These are phyloP conservation scores for Cydia amplana DNA, from an alignment of 1,140 invertebrate species.

Conservation along the genomic window DNA sequence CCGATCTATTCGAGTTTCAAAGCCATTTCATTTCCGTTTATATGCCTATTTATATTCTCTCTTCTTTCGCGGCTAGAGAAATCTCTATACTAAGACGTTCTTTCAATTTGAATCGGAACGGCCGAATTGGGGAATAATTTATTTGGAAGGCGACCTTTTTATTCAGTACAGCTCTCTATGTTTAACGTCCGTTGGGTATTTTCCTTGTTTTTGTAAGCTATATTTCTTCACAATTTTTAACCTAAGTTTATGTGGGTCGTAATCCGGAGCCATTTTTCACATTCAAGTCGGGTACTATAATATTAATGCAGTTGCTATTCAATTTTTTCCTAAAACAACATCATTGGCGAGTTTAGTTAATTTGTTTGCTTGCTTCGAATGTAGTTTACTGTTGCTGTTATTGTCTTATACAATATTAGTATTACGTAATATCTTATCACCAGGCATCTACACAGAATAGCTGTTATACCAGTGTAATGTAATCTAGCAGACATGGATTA, in stretches of 20 bases:
- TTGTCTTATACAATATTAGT: not conserved
- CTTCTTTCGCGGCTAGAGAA: conserved; percentile 64
- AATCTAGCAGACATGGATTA: conserved; percentile 38
- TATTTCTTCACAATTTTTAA: conserved; percentile 41
- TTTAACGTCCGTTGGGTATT: conserved; percentile 49
- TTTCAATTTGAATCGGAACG: conserved; percentile 75
- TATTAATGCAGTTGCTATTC: conserved; percentile 27
- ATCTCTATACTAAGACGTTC: conserved; percentile 68
- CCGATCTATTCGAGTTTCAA: conserved; percentile 61
- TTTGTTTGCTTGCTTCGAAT: not conserved
- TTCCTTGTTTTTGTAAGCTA: conserved; percentile 45
- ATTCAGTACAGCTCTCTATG: conserved; percentile 52
- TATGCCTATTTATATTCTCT: conserved; percentile 74
- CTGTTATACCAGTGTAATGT: conserved; percentile 37
- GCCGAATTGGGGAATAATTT: conserved; percentile 70
- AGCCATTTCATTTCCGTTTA: conserved; percentile 73
- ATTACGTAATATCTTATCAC: not conserved
- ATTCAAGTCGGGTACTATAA: conserved; percentile 24
- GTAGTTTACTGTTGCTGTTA: not conserved
- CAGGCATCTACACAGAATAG: not conserved
- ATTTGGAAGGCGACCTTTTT: conserved; percentile 63
- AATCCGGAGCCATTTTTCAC: conserved; percentile 18
- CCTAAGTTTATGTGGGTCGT: conserved; percentile 27
- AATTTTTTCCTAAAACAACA: conserved; percentile 8
- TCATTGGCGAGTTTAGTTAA: not conserved